These are phyloP conservation scores for Cavia porcellus DNA, from an alignment of 2,113 vertebrate genomes.

Conservation along the genomic window DNA sequence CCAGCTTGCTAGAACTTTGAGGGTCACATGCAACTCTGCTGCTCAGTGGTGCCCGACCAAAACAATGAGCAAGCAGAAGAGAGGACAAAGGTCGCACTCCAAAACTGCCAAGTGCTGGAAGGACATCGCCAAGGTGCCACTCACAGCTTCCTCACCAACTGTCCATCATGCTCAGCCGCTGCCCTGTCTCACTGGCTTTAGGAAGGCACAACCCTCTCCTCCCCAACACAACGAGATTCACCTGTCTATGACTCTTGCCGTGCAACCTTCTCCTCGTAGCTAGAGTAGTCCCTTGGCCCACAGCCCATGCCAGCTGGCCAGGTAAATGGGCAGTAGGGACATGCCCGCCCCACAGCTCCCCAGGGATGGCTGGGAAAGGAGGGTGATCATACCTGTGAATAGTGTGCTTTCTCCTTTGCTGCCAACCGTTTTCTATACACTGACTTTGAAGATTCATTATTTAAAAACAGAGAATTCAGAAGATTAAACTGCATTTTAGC, in stretches of 20 bases:
- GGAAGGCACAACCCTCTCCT: not conserved
- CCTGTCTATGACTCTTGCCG: not conserved
- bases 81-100: too few species aligned
- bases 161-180: not conserved
- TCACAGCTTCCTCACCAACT: not conserved
- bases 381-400: fast-evolving
- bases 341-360: fast-evolving
- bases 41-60: too few species aligned
- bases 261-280: not conserved
- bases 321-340: not conserved
- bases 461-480: not conserved
- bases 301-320: not conserved
- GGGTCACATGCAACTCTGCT: not conserved
- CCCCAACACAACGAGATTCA: not conserved
- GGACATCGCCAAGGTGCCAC: not conserved
- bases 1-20: not conserved
- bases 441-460: not conserved
- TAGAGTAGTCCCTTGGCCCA: not conserved
- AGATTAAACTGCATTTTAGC: not conserved
- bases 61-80: not conserved
- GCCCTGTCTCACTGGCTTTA: not conserved
- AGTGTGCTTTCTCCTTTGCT: not conserved
- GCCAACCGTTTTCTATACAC: fast-evolving
- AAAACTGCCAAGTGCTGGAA: fast-evolving
- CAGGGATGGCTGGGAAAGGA: fast-evolving